Evolutionary conservation across 2,888 invertebrate species (phyloP), one percentile per base, ranked within the genome.

Genomic region (Acanthococcus lagerstroemiae): DNA sequence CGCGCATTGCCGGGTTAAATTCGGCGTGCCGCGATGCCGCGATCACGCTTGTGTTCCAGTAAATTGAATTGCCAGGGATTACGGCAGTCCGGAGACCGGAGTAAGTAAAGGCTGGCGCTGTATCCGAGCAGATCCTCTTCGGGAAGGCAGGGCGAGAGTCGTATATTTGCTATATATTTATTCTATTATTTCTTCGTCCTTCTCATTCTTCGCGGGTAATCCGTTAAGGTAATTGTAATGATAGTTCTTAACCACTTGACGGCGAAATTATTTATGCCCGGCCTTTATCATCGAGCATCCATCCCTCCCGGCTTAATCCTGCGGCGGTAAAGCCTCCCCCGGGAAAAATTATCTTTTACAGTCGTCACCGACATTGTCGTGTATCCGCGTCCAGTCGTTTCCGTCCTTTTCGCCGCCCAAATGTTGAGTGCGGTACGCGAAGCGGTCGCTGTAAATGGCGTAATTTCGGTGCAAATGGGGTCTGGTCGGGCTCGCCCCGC

Each of bases 1-100:
- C 17, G 19, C 46, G 15, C 46, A 19, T 7, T 37, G 46, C 4
- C 19, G 46, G 46, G 15, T 45, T 45, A 15, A 19, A 45, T 45
- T 45, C 46, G 19, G 15, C 46, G 6, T 45, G 15, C 37, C 12
- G 46, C 46, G 6, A 44, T 52, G 52, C 48, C 44, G n/a, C 21
- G 22, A 57, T 45, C n/a, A 57, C 45, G 30, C 56, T 19, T n/a
- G 57, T 37, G 46, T 57, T 44, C 45, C 44, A 44, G 45, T 57
- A 57, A 57, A 57, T 57, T 57, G 57, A 57, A 57, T 57, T 57
- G 24, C 57, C 45, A 17, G 17, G 57, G 21, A 45, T 45, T 57
- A 24, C 25, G 12, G 44, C 30, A 19, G 46, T 17, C 37, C 19
- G 7, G 6, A 22, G n/a, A 21, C n/a, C n/a, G n/a, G n/a, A n/a